phyloP scores from a whole-genome alignment of 1,140 invertebrate species.

The Protaetia brevitarsis region DNA sequence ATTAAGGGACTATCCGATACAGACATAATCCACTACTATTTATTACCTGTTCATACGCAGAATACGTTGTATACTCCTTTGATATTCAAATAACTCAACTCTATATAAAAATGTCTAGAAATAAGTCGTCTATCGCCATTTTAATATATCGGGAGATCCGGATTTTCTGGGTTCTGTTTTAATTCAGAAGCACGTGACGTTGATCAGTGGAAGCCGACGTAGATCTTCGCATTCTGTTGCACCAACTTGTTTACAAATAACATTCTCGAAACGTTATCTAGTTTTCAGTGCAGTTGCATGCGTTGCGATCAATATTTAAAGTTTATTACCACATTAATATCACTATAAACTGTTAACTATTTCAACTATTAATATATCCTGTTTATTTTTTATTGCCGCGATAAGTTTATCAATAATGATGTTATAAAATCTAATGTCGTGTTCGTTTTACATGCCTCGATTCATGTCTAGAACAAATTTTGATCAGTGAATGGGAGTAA shows the following conservation, averaged over 20 bases:
- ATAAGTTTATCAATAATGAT: constrained; percentile 13
- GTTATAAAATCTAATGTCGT: constrained; percentile 15
- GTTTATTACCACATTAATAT: constrained; percentile 12
- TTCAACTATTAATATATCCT: constrained; percentile 17
- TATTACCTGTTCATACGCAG: neutral
- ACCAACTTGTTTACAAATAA: neutral
- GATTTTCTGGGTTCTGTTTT: no score
- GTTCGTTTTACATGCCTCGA: neutral
- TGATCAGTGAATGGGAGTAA: neutral
- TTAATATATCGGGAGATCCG: no score
- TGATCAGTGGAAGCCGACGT: constrained; percentile 1
- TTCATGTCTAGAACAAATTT: neutral
- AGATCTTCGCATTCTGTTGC: no score
- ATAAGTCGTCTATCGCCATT: no score
- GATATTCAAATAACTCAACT: neutral
- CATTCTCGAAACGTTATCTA: neutral
- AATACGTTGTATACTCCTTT: no score
- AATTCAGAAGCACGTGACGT: neutral
- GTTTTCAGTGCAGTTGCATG: neutral
- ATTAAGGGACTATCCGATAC: neutral
- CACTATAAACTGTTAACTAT: constrained; percentile 17
- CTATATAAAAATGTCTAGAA: no score
- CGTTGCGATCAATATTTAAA: constrained; percentile 4
- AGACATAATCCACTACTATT: neutral
- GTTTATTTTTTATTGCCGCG: constrained; percentile 9